Evolutionary conservation across 1,140 invertebrate genomes (phyloP).

Genomic region (Danaus plexippus): DNA sequence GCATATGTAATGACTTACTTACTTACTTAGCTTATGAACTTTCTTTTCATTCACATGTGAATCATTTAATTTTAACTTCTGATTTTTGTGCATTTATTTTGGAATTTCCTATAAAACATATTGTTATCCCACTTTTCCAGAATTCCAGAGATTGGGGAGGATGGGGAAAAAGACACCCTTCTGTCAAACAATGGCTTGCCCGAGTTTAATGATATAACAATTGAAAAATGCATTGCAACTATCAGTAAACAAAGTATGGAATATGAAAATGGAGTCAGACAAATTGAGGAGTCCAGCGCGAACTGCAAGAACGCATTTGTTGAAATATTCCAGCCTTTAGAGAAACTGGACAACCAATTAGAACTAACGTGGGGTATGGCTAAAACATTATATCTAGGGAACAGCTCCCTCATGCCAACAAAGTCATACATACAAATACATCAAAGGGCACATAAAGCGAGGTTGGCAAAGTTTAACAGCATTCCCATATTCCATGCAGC

Average conservation of each 20-base stretch:
- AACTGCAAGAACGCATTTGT: conserved; percentile 77
- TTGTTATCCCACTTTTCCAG: conserved; percentile 69
- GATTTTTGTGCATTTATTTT: neutral
- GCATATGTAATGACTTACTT: too few species aligned
- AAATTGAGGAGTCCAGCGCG: conserved; percentile 73
- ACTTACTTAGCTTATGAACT: too few species aligned
- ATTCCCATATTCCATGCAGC: conserved; percentile 78
- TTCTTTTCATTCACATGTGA: too few species aligned
- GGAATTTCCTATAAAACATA: neutral
- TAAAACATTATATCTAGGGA: conserved; percentile 86
- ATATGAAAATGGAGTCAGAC: conserved; percentile 83
- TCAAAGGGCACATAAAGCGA: conserved; percentile 77
- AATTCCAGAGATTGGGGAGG: conserved; percentile 91
- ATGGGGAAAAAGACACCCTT: conserved; percentile 81
- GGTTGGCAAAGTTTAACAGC: conserved; percentile 78
- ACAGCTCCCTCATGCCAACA: conserved; percentile 83
- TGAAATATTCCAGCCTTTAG: conserved; percentile 84
- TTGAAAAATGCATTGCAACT: conserved; percentile 85
- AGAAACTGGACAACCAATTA: conserved; percentile 79
- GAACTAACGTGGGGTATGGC: conserved; percentile 90
- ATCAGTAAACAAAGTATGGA: conserved; percentile 87
- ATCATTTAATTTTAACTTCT: too few species aligned
- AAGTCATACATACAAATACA: conserved; percentile 83
- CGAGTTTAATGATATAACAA: conserved; percentile 84
- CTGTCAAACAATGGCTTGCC: conserved; percentile 81